A percentile compares a stretch with the other conserved stretches of the same genome.
phyloP scores from a whole-genome alignment of 2,888 invertebrate genomes.

The Acanthosepion esculentum region DNA sequence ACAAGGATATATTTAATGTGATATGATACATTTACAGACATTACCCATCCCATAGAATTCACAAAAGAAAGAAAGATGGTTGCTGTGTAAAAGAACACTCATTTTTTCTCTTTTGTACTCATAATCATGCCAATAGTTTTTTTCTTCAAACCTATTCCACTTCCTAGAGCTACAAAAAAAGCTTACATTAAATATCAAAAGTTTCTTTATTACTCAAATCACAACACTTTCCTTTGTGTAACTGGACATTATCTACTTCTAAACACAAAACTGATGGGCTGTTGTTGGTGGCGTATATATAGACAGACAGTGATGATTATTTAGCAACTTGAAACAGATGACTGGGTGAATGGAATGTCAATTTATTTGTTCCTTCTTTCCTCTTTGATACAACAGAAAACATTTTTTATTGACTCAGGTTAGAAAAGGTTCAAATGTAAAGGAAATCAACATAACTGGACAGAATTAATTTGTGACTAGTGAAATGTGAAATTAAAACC shows the following conservation, averaged over 20 bases:
- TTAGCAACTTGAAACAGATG: conserved; percentile 21
- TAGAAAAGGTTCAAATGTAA: conserved; percentile 33
- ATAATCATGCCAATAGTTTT: neutral
- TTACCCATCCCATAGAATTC: neutral
- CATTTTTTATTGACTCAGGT: neutral
- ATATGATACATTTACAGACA: conserved; percentile 8
- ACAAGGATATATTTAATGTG: neutral
- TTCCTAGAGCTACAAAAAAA: neutral
- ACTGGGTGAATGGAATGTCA: neutral
- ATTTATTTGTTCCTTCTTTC: conserved; percentile 18
- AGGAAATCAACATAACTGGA: conserved; percentile 6
- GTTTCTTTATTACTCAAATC: conserved; percentile 21
- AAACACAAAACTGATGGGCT: neutral
- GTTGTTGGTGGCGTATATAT: neutral
- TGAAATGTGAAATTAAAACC: conserved; percentile 33
- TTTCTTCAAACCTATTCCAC: neutral
- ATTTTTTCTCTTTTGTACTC: neutral
- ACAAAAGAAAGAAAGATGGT: neutral
- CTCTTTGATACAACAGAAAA: neutral
- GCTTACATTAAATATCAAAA: neutral
- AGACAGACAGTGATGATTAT: neutral
- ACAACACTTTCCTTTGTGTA: conserved; percentile 33
- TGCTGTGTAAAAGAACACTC: neutral
- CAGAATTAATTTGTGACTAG: conserved; percentile 22
- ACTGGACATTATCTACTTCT: conserved; percentile 22